Evolutionary conservation across 2,113 vertebrate species (phyloP).

Genomic region (Scolopax mira): DNA sequence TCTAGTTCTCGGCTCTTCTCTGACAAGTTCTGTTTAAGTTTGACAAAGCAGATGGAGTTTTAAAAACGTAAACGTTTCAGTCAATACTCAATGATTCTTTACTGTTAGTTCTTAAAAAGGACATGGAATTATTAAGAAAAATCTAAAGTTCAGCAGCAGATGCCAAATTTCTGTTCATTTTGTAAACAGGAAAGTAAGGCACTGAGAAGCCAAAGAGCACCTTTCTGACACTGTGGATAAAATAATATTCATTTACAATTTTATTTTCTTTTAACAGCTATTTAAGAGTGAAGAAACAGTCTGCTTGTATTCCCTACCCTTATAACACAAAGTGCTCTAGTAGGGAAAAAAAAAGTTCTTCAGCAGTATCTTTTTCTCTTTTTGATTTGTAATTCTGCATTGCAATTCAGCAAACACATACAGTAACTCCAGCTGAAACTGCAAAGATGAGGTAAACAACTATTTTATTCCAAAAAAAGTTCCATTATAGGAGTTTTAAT

Average conservation of each 20-base stretch:
- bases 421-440: background rate
- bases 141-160: background rate
- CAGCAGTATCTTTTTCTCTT: background rate
- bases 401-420: background rate
- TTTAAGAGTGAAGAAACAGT: background rate
- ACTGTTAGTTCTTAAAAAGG: background rate
- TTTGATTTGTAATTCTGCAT: background rate
- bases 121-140: background rate
- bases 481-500: background rate
- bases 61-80: background rate
- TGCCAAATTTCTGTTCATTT: background rate
- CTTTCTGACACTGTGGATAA: background rate
- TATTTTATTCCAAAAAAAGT: background rate
- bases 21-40: constrained; percentile 75
- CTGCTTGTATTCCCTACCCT: background rate
- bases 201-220: background rate
- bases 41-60: background rate
- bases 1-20: constrained; percentile 88
- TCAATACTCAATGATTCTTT: background rate
- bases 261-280: background rate
- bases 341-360: background rate
- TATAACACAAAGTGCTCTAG: background rate
- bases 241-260: background rate
- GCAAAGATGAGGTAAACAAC: background rate
- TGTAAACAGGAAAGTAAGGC: background rate